phyloP scores from a whole-genome alignment of 2,797 vertebrate genomes.

The Triplophysa bombifrons region DNA sequence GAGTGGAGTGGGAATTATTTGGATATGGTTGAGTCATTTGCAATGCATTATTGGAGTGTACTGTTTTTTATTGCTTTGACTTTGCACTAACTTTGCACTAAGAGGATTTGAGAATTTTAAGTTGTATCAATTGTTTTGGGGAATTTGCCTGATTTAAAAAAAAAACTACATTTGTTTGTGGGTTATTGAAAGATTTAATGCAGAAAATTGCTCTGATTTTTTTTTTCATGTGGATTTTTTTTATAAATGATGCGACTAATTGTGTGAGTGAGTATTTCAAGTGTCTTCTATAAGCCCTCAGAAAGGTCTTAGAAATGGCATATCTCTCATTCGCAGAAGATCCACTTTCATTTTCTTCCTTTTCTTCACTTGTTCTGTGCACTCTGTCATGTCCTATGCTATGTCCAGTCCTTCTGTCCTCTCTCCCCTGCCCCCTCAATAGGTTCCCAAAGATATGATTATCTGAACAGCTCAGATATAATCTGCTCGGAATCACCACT shows the following conservation, averaged over 20 bases:
- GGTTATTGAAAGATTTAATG: neutral
- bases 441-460: conserved; percentile 60
- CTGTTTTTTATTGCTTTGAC: too few relatives aligned
- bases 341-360: neutral
- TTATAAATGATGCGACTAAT: neutral
- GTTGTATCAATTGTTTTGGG: neutral
- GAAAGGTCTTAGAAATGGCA: neutral
- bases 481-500: conserved; percentile 63
- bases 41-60: neutral
- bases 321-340: neutral
- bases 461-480: conserved; percentile 61
- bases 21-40: neutral
- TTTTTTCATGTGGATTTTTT: neutral
- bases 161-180: neutral
- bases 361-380: conserved; percentile 13
- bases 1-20: neutral
- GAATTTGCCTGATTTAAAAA: neutral
- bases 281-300: neutral
- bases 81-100: too few relatives aligned
- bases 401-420: conserved; percentile 21
- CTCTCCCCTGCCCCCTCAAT: conserved; percentile 54
- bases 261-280: neutral
- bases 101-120: neutral
- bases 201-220: neutral
- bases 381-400: conserved; percentile 31